Evolutionary conservation across 2,888 invertebrate genomes (phyloP).

Genomic region (Lamellibrachia columna): DNA sequence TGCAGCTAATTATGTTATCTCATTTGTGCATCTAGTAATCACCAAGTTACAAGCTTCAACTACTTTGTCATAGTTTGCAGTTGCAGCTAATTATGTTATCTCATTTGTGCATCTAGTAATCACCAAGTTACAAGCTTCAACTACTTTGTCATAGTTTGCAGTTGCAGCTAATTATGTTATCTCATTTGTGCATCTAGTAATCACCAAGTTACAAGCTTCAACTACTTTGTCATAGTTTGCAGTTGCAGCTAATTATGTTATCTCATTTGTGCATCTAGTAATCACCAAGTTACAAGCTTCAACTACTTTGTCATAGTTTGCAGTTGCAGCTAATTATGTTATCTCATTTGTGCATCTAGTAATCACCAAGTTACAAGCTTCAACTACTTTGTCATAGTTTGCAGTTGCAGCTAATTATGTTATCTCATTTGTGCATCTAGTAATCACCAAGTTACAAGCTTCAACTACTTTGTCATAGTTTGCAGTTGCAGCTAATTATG

Average conservation of each 20-base stretch:
- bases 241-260: not conserved
- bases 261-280: not conserved
- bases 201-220: not conserved
- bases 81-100: not conserved
- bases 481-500: not conserved
- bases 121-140: not conserved
- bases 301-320: not conserved
- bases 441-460: not conserved
- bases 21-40: not conserved
- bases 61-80: not conserved
- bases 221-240: not conserved
- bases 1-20: not conserved
- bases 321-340: not conserved
- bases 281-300: not conserved
- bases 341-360: not conserved
- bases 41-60: not conserved
- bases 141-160: not conserved
- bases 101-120: not conserved
- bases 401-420: too few species aligned
- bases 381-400: not conserved
- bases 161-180: too few species aligned
- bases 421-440: not conserved
- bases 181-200: not conserved
- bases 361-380: not conserved
- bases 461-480: not conserved